phyloP scores from a whole-genome alignment of 2,113 vertebrate genomes.

The Morone saxatilis region DNA sequence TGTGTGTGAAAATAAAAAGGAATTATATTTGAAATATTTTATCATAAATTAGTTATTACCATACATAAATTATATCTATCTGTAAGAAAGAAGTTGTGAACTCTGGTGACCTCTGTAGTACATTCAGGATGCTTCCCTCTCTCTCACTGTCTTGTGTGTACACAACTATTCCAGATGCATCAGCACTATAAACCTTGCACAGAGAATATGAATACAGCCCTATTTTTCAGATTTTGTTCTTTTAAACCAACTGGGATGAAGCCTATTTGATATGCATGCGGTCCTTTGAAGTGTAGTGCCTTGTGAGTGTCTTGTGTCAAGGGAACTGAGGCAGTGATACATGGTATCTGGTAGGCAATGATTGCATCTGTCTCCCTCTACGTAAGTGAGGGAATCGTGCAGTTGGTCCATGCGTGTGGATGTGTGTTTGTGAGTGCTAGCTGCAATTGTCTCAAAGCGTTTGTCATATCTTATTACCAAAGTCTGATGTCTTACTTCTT shows the following conservation, averaged over 20 bases:
- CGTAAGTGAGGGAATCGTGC: slow-evolving; percentile 36
- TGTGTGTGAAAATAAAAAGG: slow-evolving; percentile 10
- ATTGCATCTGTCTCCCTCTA: slow-evolving; percentile 46
- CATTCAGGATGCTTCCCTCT: not conserved
- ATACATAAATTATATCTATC: not conserved
- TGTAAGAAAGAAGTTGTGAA: not conserved
- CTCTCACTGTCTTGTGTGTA: not conserved
- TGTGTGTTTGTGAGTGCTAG: not conserved
- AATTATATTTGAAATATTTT: not conserved
- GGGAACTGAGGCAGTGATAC: slow-evolving; percentile 53
- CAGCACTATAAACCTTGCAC: not conserved
- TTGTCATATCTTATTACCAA: not conserved
- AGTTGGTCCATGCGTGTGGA: slow-evolving; percentile 8
- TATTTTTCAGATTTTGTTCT: slow-evolving; percentile 13
- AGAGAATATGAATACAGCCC: slow-evolving; percentile 16
- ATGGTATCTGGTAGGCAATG: slow-evolving; percentile 43
- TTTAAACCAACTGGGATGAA: slow-evolving; percentile 16
- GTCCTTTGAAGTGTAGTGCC: slow-evolving; percentile 54
- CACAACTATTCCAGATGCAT: slow-evolving; percentile 11
- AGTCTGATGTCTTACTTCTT: not conserved
- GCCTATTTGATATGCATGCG: slow-evolving; percentile 60
- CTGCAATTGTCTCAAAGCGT: slow-evolving; percentile 10
- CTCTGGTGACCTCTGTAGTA: not conserved
- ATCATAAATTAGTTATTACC: not conserved
- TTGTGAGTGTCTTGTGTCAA: slow-evolving; percentile 61